A percentile compares a stretch with the other conserved stretches of the same genome.
These are phyloP conservation scores for Chymomyza fuscimana DNA, from an alignment of 2,888 invertebrate genomes.

Conservation along the genomic window DNA sequence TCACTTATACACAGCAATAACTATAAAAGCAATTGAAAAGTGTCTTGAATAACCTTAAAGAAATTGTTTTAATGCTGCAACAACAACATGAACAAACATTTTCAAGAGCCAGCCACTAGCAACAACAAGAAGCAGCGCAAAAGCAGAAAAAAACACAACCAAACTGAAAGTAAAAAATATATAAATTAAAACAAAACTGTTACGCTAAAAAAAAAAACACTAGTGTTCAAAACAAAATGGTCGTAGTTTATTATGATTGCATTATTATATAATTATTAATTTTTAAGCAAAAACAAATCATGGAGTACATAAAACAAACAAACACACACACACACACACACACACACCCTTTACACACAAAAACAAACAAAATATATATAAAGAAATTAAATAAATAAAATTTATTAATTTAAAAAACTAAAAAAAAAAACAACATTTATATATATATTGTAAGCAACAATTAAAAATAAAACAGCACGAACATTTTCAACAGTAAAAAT, in stretches of 20 bases:
- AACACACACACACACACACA: conserved; percentile 15
- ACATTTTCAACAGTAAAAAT: conserved; percentile 19
- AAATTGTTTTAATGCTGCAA: background rate
- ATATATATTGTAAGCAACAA: background rate
- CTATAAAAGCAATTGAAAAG: conserved; percentile 45
- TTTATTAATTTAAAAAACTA: conserved; percentile 45
- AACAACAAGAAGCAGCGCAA: background rate
- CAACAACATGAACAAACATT: background rate
- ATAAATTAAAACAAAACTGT: conserved; percentile 24
- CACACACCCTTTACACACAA: conserved; percentile 17
- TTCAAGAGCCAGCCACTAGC: background rate
- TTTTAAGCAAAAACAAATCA: conserved; percentile 46
- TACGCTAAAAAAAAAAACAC: conserved; percentile 23
- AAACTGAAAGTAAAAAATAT: background rate
- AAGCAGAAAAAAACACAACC: background rate
- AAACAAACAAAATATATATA: conserved; percentile 32
- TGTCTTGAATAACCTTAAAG: background rate
- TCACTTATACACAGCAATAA: conserved; percentile 28
- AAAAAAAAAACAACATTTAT: conserved; percentile 9
- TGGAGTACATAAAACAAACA: conserved; percentile 14
- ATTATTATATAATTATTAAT: conserved; percentile 33
- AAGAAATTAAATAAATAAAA: conserved; percentile 54
- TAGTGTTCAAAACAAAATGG: conserved; percentile 36
- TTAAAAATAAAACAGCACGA: conserved; percentile 19
- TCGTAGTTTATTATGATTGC: conserved; percentile 59